Base-by-base conservation (phyloP, 2,113 vertebrate species). In the Sisor rabdophorus region DNA sequence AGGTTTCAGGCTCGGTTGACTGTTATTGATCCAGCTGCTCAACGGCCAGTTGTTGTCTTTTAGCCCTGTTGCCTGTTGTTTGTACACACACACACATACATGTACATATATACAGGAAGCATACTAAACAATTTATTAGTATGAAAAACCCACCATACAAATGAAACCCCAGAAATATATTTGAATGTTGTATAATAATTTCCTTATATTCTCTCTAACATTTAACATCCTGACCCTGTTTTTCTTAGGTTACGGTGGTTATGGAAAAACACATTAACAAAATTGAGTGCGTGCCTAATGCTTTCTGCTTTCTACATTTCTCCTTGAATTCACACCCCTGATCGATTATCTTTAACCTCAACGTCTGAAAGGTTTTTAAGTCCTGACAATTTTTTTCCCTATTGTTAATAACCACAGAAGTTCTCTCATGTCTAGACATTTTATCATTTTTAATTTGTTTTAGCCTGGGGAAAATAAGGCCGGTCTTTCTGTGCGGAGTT, bases 1-100 rank as follows among this genome's bases (percentile, higher is more conserved):
- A 0, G 81, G 20, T 30, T 87, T 83, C 61, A 26, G 78, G n/a
- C 40, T 87, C 71, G 86, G 87, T 73, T 87, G 88, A 76, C 72
- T 87, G 68, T 82, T 80, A 36, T 61, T 60, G 48, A 90, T 87
- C 84, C 87, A 89, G 75, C 87, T 87, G 44, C 80, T 86, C 74
- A 90, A 56, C 83, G 89, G 87, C 90, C 89, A 92, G 48, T 88
- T 84, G 20, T 44, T 73, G n/a, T 59, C 68, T 61, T 76, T 79
- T 32, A 17, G 24, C 28, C 44, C 53, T 24, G 72, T 59, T 7
- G 32, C 59, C 76, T 78, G 32, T 36, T 17, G 24, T 50, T 2
- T 13, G 15, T 10, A 80, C 48, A 79, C 56, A 79, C n/a, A 55
- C 40, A 64, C 15, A 72, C 48, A 0, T 30, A 89, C 89, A 89